Conservation (phyloP, 1,140 invertebrate species). For the Drosophila persimilis region DNA sequence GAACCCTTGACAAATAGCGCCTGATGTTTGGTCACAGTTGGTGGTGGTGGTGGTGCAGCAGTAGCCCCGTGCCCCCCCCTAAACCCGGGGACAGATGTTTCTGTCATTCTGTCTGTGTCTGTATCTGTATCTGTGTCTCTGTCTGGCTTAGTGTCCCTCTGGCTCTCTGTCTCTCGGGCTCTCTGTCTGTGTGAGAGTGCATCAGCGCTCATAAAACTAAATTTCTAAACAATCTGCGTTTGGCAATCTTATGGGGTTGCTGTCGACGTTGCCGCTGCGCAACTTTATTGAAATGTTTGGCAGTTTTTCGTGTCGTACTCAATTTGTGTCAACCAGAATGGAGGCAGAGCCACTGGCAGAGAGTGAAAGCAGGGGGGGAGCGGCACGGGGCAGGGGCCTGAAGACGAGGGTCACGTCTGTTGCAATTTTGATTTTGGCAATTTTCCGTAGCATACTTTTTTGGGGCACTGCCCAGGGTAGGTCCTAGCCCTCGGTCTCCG, state of each 20-base stretch:
- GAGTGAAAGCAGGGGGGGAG: too few relatives aligned
- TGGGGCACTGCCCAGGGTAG: constrained; percentile 37
- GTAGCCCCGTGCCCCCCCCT: constrained; percentile 3
- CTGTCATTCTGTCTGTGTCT: constrained; percentile 41
- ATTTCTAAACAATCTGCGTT: constrained; percentile 81
- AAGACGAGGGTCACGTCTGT: constrained; percentile 21
- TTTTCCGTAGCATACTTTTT: constrained; percentile 76
- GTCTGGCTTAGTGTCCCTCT: constrained; percentile 1
- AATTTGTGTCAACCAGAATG: constrained; percentile 71
- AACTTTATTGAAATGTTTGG: constrained; percentile 81
- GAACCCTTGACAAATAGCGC: constrained; percentile 74
- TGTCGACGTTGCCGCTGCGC: constrained; percentile 54
- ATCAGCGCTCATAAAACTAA: constrained; percentile 72
- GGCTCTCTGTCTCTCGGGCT: constrained; percentile 4
- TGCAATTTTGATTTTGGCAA: constrained; percentile 77
- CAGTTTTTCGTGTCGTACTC: constrained; percentile 77
- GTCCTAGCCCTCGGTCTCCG: not conserved
- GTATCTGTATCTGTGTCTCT: constrained; percentile 28
- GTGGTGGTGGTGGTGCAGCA: constrained; percentile 65
- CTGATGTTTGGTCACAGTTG: constrained; percentile 67
- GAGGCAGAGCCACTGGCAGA: not conserved
- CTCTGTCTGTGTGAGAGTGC: constrained; percentile 41
- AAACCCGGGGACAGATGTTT: constrained; percentile 51
- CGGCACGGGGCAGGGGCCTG: too few relatives aligned
- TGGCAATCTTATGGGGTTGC: constrained; percentile 64